Conservation (phyloP, 2,113 vertebrate genomes). For the Daboia siamensis region DNA sequence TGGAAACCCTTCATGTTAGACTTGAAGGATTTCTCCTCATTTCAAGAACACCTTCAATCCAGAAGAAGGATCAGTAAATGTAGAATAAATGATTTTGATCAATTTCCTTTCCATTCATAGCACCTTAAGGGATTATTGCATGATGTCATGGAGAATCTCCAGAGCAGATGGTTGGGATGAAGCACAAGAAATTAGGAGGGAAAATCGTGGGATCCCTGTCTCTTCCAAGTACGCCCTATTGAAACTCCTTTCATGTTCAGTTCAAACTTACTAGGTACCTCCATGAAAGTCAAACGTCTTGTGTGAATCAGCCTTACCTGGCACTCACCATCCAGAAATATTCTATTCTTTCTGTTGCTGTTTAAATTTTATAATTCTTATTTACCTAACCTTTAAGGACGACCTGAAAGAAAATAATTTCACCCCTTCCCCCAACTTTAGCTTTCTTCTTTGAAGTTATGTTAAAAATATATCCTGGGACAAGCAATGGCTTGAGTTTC, state of each 20-base stretch:
- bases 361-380: conserved; percentile 23
- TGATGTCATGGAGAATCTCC: background rate
- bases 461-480: conserved; percentile 30
- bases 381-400: conserved; percentile 47
- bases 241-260: background rate
- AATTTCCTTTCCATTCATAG: background rate
- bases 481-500: background rate
- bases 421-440: background rate
- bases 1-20: background rate
- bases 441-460: conserved; percentile 42
- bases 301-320: background rate
- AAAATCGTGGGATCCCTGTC: background rate
- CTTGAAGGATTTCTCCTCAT: background rate
- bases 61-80: background rate
- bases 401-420: conserved; percentile 55
- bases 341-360: background rate
- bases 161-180: background rate
- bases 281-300: background rate
- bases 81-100: background rate
- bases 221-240: background rate
- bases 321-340: background rate
- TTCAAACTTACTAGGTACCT: background rate
- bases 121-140: background rate
- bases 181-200: background rate
- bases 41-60: background rate